Conservation (phyloP, 2,113 vertebrate genomes). For the Benitochromis conjunctus region DNA sequence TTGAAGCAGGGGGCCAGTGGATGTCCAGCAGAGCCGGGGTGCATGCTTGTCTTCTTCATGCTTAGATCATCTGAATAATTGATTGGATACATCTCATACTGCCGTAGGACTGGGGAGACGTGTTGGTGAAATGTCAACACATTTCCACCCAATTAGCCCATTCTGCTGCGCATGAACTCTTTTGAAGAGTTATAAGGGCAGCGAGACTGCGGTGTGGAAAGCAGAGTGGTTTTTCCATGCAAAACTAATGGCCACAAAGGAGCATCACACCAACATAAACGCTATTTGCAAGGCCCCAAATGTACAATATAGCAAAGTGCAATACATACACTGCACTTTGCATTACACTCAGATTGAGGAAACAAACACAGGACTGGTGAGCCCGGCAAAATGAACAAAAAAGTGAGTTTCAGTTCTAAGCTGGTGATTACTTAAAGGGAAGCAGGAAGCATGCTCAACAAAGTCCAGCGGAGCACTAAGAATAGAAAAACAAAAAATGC, state of each 20-base stretch:
- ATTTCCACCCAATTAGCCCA: constrained; percentile 38
- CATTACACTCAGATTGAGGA: no score
- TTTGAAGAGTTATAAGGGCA: neutral
- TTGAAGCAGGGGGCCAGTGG: neutral
- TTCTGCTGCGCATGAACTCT: neutral
- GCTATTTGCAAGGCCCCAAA: neutral
- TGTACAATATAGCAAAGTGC: neutral
- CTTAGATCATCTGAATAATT: constrained; percentile 16
- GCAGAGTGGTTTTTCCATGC: neutral
- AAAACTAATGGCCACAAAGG: neutral
- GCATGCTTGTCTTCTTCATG: neutral
- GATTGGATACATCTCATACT: neutral
- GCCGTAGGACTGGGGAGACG: neutral
- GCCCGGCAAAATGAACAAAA: neutral
- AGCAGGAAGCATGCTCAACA: neutral
- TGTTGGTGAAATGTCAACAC: constrained; percentile 30
- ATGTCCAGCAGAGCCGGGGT: neutral
- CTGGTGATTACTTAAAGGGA: neutral
- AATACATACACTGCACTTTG: neutral
- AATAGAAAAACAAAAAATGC: neutral
- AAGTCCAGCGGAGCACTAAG: neutral
- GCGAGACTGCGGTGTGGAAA: neutral
- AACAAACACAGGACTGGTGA: neutral
- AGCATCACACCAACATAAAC: neutral
- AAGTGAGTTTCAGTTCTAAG: neutral